These are phyloP conservation scores for Lagria hirta DNA, from an alignment of 2,888 invertebrate genomes.

Conservation along the genomic window DNA sequence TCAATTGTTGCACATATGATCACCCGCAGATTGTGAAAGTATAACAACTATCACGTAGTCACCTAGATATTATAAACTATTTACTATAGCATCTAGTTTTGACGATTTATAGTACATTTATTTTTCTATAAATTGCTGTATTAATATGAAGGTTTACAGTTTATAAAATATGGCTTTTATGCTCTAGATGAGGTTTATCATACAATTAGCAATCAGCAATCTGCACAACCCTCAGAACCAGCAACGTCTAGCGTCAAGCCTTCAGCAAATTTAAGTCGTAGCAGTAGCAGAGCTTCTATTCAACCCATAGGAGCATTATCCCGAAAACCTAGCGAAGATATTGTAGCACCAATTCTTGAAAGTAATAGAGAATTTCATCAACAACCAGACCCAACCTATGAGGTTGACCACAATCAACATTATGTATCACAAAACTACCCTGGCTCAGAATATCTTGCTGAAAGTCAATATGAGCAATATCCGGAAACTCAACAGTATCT, in stretches of 20 bases:
- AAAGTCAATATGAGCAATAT: constrained; percentile 37
- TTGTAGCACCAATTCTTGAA: constrained; percentile 20
- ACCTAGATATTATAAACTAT: too few species aligned
- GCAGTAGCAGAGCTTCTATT: constrained; percentile 36
- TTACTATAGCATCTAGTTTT: too few species aligned
- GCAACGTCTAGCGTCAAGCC: constrained; percentile 30
- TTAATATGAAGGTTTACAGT: too few species aligned
- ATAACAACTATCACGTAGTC: too few species aligned
- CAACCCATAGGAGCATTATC: constrained; percentile 27
- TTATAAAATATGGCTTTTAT: too few species aligned
- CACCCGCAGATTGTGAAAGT: too few species aligned
- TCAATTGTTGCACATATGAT: too few species aligned
- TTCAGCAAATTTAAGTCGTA: constrained; percentile 34
- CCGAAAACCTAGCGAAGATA: constrained; percentile 32
- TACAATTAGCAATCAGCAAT: constrained; percentile 42
- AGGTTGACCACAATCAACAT: constrained; percentile 32
- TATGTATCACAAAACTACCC: constrained; percentile 22
- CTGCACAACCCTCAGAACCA: constrained; percentile 35
- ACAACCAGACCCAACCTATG: constrained; percentile 12
- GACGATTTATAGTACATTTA: too few species aligned
- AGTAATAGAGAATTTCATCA: constrained; percentile 29
- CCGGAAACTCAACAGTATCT: constrained; percentile 28
- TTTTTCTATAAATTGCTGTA: too few species aligned
- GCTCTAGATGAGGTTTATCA: constrained; percentile 41
- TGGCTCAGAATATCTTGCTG: constrained; percentile 31